Evolutionary conservation across 2,113 vertebrate genomes (phyloP).

Genomic region (Terrapene triunguis): DNA sequence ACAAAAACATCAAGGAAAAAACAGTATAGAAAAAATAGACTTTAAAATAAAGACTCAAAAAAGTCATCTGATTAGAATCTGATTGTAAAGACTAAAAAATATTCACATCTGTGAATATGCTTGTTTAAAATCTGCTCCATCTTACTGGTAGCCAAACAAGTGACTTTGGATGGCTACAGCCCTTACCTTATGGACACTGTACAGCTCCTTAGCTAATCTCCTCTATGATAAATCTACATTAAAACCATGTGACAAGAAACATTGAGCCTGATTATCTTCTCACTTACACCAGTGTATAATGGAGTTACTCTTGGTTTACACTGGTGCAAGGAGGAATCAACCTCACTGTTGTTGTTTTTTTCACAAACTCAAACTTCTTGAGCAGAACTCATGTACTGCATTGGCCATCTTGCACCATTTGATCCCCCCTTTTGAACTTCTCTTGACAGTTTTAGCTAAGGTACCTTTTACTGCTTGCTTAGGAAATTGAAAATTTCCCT

Average conservation of each 20-base stretch:
- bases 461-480: background rate
- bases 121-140: background rate
- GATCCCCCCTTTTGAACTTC: background rate
- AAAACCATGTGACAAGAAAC: background rate
- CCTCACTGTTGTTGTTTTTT: background rate
- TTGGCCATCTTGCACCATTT: background rate
- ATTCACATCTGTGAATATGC: background rate
- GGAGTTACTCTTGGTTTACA: background rate
- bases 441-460: background rate
- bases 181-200: background rate
- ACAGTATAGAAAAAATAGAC: background rate
- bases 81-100: background rate
- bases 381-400: background rate
- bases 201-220: background rate
- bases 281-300: background rate
- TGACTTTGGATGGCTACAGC: background rate
- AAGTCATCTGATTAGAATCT: background rate
- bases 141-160: background rate
- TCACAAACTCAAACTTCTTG: background rate
- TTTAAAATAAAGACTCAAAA: background rate
- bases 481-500: background rate
- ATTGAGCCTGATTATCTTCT: background rate
- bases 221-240: background rate
- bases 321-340: background rate
- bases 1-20: background rate